Base-by-base conservation (phyloP, 2,888 invertebrate genomes). In the Drosophila parthenogenetica region DNA sequence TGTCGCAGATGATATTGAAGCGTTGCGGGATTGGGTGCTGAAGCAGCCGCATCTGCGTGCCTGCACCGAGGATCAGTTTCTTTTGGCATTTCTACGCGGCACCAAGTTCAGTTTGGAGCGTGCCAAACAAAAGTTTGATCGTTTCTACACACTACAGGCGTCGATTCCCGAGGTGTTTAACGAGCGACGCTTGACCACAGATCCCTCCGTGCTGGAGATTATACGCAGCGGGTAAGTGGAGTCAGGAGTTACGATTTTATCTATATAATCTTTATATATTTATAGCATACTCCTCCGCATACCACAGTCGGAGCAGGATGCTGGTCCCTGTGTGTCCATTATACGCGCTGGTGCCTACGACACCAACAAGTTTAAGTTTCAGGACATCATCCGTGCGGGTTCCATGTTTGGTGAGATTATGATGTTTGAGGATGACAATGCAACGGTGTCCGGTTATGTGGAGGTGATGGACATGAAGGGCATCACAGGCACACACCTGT, bases 391-490 rank as follows among this genome's bases (percentile, higher is more conserved):
- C 50, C 94, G 94, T 81, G 92, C 94, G 1, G 93, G 94, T 10
- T 93, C 94, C 49, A 94, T 95, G 94, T 92, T 95, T 40, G 93
- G 93, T 17, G 95, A 95, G 82, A 94, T 95, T 65, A 91, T 94
- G 87, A 91, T 95, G 90, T 90, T 94, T 17, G 95, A 95, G 89
- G 95, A 95, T 86, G 95, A 95, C 79, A 93, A 94, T 81, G 93
- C 93, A 11, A 92, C 93, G 11, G 92, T 94, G 10, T 91, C 93
- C 72, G 94, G 94, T 25, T 93, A 91, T 62, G 71, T 94, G 35
- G 93, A 94, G 19, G 90, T 95, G 39, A 92, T 95, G 69, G 95
- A 95, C 87, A 92, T 95, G 91, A 90, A 92, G 48, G 93, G 93
- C 45, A 92, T 94, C 3, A 93, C 94, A 0, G 89, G 94, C 11